Percentiles rank a stretch among this genome's conserved stretches.
Conservation (phyloP, 2,797 vertebrate genomes). For the Crocodylus rhombifer region DNA sequence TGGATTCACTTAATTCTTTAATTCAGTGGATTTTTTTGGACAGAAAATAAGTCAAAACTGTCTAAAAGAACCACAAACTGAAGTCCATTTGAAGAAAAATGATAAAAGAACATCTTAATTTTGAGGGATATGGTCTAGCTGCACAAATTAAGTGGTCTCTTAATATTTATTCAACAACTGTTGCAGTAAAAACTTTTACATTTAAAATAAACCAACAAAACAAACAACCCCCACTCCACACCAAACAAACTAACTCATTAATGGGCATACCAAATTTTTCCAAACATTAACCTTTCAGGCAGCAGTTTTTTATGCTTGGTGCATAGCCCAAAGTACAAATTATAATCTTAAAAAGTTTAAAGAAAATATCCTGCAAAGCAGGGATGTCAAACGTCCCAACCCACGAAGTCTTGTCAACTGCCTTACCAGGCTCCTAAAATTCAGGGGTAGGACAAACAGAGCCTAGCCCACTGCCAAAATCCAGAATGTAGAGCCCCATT, state of each 20-base stretch:
- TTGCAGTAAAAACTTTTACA: no score
- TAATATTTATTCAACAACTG: no score
- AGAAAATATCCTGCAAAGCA: not conserved
- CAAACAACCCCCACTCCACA: not conserved
- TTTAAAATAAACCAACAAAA: not conserved
- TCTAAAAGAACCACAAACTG: not conserved
- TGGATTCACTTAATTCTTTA: not conserved
- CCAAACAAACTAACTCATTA: not conserved
- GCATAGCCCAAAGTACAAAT: not conserved
- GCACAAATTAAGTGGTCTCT: no score
- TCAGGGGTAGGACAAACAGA: no score
- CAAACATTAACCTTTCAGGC: not conserved
- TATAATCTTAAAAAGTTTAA: slow-evolving; percentile 1
- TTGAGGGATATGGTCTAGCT: no score
- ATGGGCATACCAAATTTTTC: not conserved
- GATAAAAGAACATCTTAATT: no score
- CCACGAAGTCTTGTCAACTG: not conserved
- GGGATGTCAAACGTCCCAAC: not conserved
- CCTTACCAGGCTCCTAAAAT: not conserved
- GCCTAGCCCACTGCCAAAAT: no score
- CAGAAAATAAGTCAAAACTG: not conserved
- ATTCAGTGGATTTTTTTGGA: not conserved
- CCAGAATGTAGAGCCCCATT: no score
- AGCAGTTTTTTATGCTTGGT: not conserved
- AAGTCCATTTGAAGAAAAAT: not conserved